These are phyloP conservation scores for Monomorium pharaonis DNA, from an alignment of 1,140 invertebrate species.

Conservation along the genomic window DNA sequence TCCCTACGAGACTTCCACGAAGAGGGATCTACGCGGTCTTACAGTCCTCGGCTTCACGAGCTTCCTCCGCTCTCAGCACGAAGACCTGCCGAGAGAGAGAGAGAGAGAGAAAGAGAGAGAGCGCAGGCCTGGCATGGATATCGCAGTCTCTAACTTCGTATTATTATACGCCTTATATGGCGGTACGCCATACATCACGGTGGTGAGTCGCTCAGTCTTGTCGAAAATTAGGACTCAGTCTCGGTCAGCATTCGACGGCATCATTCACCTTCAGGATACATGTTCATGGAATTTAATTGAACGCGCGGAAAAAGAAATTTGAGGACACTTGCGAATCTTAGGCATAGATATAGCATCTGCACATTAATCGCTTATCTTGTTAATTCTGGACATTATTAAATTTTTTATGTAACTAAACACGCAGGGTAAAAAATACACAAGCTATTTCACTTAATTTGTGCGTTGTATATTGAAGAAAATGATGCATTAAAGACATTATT, in stretches of 20 bases:
- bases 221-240: constrained; percentile 34
- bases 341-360: neutral
- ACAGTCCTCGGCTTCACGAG: constrained; percentile 41
- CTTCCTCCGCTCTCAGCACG: constrained; percentile 15
- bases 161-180: constrained; percentile 73
- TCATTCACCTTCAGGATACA: constrained; percentile 18
- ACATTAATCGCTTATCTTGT: neutral
- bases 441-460: neutral
- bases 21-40: constrained; percentile 72
- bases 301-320: neutral
- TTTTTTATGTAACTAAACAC: neutral
- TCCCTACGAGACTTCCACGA: constrained; percentile 74
- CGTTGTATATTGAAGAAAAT: neutral
- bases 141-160: constrained; percentile 72
- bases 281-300: constrained; percentile 17
- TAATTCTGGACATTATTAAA: neutral
- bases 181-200: constrained; percentile 66
- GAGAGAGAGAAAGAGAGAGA: neutral
- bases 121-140: constrained; percentile 52
- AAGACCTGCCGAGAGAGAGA: neutral
- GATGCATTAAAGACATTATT: neutral
- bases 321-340: neutral
- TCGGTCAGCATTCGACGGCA: constrained; percentile 34
- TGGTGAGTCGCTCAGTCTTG: constrained; percentile 59
- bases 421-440: neutral